Base-by-base conservation (phyloP, 2,113 vertebrate species). In the Caranx melampygus region DNA sequence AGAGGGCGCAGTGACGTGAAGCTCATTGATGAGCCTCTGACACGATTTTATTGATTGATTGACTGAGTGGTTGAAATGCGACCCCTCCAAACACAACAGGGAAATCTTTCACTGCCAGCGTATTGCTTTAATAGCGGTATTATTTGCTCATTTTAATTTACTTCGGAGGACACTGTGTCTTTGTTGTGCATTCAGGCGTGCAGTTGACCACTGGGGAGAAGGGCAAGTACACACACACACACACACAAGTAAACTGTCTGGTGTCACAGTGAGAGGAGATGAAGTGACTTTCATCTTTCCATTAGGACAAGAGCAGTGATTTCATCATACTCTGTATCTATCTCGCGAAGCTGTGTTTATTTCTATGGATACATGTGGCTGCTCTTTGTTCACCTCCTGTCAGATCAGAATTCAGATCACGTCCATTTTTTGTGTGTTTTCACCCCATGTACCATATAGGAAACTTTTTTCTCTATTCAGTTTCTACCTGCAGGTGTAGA, bases 101-200 rank as follows among this genome's bases (percentile, higher is more conserved):
- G 20, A 44, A 35, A 13, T 9, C 13, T 70, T 31, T 52, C 10
- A 33, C 15, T 9, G 11, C 4, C 18, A 37, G 58, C 21, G 18
- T 35, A 34, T 37, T 37, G 16, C 20, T 37, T 18, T 26, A 26
- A 13, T 18, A 18, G 12, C 12, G 42, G 59, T n/a, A 18, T 49
- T 68, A 67, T 47, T 47, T 73, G 44, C 13, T 62, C 47, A 47
- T 75, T 74, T 55, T 75, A 81, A 88, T 90, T 85, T 85, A 49
- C 40, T 26, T 51, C 8, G n/a, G n/a, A 9, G 52, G 52, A 26
- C 4, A 3, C 52, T 0, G 10, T 55, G n/a, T 55, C n/a, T 21
- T 55, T 55, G 20, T 54, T 55, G n/a, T 26, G n/a, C 20, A 54
- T 21, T 54, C 51, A 49, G 44, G 31, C 37, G 31, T 37, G 44